Conservation (phyloP, 2,888 invertebrate species). For the Watsonalla cultraria region DNA sequence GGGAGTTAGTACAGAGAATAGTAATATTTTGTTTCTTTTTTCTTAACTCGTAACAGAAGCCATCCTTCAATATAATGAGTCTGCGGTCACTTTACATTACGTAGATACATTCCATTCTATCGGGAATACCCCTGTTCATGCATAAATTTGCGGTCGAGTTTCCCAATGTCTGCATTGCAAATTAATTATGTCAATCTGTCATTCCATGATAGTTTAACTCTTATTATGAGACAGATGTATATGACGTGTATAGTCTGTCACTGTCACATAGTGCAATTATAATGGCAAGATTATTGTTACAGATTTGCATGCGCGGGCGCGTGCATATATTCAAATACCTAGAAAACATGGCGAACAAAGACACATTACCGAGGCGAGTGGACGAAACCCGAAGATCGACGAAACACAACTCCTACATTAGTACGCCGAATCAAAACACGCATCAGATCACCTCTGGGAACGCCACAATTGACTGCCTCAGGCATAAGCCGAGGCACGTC, state of each 20-base stretch:
- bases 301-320: conserved; percentile 94
- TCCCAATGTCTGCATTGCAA: background rate
- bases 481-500: conserved; percentile 81
- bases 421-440: conserved; percentile 42
- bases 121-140: background rate
- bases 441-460: conserved; percentile 69
- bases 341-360: conserved; percentile 91
- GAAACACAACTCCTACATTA: conserved; percentile 64
- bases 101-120: background rate
- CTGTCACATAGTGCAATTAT: no score
- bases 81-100: background rate
- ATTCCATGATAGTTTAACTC: no score
- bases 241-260: no score
- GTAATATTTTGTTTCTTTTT: no score
- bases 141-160: background rate
- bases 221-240: no score
- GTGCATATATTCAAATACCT: conserved; percentile 97
- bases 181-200: no score
- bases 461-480: conserved; percentile 70
- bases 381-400: conserved; percentile 70
- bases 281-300: conserved; percentile 25
- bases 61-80: no score
- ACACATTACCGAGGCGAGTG: conserved; percentile 65
- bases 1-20: no score
- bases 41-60: no score